Conservation (phyloP, 2,113 vertebrate species). For the Aleadryas rufinucha region DNA sequence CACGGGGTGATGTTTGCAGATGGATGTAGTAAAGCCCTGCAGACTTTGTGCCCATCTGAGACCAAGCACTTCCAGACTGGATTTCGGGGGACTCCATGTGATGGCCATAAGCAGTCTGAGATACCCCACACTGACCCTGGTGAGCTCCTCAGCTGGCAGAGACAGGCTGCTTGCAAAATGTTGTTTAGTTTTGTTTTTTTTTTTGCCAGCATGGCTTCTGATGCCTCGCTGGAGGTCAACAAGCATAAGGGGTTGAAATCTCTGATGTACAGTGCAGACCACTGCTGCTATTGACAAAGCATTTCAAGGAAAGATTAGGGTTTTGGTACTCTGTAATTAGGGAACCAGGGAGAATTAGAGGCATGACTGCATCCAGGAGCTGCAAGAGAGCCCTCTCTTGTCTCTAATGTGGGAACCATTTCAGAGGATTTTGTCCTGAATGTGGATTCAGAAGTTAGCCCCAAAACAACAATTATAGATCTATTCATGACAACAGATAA, state of each 20-base stretch:
- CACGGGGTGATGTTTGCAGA: neutral
- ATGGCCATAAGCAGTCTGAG: neutral
- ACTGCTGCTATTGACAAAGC: conserved; percentile 19
- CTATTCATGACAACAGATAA: neutral
- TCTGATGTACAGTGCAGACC: neutral
- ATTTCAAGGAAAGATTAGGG: conserved; percentile 12
- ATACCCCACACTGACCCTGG: neutral
- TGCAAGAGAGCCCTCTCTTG: neutral
- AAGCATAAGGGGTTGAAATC: neutral
- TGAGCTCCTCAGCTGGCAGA: neutral
- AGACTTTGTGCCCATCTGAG: neutral
- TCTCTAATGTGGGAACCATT: neutral
- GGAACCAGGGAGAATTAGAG: neutral
- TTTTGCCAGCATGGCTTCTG: neutral
- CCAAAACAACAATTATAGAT: neutral
- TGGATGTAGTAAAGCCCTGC: neutral
- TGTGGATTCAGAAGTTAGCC: neutral
- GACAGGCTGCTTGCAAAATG: neutral
- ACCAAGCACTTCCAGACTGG: neutral
- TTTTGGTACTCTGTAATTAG: conserved; percentile 27
- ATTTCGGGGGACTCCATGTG: neutral
- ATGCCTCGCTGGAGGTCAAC: neutral
- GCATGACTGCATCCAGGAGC: neutral
- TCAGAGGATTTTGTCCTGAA: neutral
- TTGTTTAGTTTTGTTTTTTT: too few relatives aligned